Percentiles rank a stretch among this genome's conserved stretches.
These are phyloP conservation scores for Pycnonotus jocosus DNA, from an alignment of 2,113 vertebrate species.

Conservation along the genomic window DNA sequence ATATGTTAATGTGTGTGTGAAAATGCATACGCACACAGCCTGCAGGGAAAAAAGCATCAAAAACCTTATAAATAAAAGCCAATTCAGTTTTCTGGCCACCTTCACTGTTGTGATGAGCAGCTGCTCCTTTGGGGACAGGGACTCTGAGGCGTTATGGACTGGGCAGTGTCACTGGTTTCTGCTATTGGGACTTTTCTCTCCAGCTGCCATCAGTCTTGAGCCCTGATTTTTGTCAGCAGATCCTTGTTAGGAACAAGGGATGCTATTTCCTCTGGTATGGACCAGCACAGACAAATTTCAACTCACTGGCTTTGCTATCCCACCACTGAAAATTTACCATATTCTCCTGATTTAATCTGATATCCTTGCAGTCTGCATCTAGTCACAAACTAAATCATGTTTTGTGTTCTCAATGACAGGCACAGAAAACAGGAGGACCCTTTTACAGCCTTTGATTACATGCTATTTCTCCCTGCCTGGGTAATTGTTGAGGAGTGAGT, in stretches of 20 bases:
- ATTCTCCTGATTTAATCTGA: not conserved
- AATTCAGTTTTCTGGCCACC: not conserved
- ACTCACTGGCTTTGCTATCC: not conserved
- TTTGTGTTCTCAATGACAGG: constrained; percentile 36
- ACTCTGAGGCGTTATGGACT: not conserved
- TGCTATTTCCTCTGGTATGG: accelerated
- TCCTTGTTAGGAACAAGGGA: no score
- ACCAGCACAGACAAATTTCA: not conserved
- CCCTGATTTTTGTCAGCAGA: not conserved
- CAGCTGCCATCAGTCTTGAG: not conserved
- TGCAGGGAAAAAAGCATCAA: accelerated
- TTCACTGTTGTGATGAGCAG: accelerated
- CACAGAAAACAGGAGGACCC: constrained; percentile 11
- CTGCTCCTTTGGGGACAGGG: not conserved
- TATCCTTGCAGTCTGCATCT: not conserved
- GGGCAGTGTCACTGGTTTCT: not conserved
- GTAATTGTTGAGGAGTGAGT: constrained; percentile 67
- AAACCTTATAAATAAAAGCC: not conserved
- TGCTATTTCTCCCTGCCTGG: constrained; percentile 57
- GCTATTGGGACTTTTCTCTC: not conserved
- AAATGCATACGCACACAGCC: not conserved
- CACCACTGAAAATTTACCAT: not conserved
- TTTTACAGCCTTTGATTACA: constrained; percentile 57
- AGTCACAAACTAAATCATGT: constrained; percentile 29
- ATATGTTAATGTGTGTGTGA: not conserved